Evolutionary conservation across 2,888 invertebrate genomes (phyloP).

Genomic region (Vanessa cardui): DNA sequence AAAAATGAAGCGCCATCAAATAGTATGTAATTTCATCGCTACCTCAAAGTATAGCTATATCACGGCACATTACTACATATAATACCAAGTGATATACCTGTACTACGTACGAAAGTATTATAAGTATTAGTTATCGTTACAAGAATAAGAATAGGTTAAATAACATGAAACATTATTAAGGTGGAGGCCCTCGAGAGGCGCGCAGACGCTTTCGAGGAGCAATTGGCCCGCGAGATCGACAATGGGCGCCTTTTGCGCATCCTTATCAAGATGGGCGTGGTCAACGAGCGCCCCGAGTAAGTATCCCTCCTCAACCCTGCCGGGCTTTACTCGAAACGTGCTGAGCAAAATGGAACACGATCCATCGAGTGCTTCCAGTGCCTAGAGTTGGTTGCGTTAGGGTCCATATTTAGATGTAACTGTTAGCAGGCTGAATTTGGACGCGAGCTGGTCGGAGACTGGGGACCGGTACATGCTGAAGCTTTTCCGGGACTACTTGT

Average conservation of each 20-base stretch:
- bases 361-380: too few relatives aligned
- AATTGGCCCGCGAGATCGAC: conserved; percentile 96
- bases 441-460: conserved; percentile 98
- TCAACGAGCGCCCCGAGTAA: conserved; percentile 98
- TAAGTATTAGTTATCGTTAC: too few relatives aligned
- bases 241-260: conserved; percentile 96
- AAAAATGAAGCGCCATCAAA: too few relatives aligned
- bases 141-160: too few relatives aligned
- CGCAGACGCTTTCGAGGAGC: conserved; percentile 94
- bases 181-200: conserved; percentile 92
- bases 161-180: conserved; percentile 35
- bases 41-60: too few relatives aligned
- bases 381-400: neutral
- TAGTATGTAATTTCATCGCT: too few relatives aligned
- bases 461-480: conserved; percentile 99
- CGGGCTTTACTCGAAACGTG: too few relatives aligned
- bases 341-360: too few relatives aligned
- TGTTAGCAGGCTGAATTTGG: conserved; percentile 90
- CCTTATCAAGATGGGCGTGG: conserved; percentile 94
- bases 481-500: conserved; percentile 97
- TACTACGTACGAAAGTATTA: too few relatives aligned
- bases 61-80: too few relatives aligned
- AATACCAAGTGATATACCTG: too few relatives aligned
- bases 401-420: neutral
- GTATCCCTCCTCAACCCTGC: conserved; percentile 49